phyloP scores from a whole-genome alignment of 2,888 invertebrate genomes.

The Epistrophella euchroma region DNA sequence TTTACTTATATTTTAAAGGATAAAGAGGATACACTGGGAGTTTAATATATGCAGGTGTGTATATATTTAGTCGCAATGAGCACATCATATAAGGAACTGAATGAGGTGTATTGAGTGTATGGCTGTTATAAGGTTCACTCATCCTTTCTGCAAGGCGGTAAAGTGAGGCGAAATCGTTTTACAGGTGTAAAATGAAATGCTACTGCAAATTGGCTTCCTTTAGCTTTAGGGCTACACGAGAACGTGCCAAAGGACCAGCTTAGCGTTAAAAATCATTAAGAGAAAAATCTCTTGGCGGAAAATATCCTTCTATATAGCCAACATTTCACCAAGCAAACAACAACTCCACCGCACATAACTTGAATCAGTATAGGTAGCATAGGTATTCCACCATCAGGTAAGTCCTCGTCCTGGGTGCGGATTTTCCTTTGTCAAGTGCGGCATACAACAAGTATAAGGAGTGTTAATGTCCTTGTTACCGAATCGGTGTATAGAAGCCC shows the following conservation, averaged over 20 bases:
- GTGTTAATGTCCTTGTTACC: constrained; percentile 71
- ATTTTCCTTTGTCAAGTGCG: constrained; percentile 47
- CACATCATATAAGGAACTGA: constrained; percentile 16
- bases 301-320: constrained; percentile 48
- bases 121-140: constrained; percentile 34
- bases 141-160: constrained; percentile 15
- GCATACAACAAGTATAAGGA: constrained; percentile 41
- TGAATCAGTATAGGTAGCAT: background rate
- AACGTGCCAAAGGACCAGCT: constrained; percentile 75
- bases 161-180: constrained; percentile 54
- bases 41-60: background rate
- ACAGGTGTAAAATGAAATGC: constrained; percentile 74
- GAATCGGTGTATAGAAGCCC: constrained; percentile 1
- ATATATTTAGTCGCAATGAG: constrained; percentile 4
- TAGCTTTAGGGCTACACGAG: constrained; percentile 54
- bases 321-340: constrained; percentile 52
- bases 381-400: background rate
- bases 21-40: constrained; percentile 31
- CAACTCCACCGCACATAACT: constrained; percentile 42
- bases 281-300: constrained; percentile 67
- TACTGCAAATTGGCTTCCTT: constrained; percentile 71
- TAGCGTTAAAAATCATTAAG: constrained; percentile 72
- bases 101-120: constrained; percentile 4
- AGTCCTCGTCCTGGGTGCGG: constrained; percentile 3
- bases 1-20: constrained; percentile 52